Conservation (phyloP, 2,888 invertebrate genomes). For the Pteria penguin region DNA sequence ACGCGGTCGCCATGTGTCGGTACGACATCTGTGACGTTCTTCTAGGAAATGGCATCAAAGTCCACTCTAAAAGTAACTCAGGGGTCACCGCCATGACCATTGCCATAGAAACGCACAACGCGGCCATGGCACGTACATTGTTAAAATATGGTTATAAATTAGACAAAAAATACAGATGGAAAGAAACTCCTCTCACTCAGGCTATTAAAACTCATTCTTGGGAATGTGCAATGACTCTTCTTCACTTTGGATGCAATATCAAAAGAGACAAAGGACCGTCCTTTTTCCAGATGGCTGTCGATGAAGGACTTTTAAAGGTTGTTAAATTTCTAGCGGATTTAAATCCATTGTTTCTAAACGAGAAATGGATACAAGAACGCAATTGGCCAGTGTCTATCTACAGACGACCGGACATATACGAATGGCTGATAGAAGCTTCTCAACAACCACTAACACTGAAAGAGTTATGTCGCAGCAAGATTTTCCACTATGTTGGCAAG, state of each 20-base stretch:
- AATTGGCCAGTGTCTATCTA: conserved; percentile 73
- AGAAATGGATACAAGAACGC: conserved; percentile 64
- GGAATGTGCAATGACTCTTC: conserved; percentile 72
- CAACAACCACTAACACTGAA: conserved; percentile 58
- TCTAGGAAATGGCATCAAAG: conserved; percentile 65
- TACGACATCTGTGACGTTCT: conserved; percentile 72
- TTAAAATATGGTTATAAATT: conserved; percentile 73
- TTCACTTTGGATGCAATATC: conserved; percentile 71
- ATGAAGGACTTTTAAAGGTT: conserved; percentile 67
- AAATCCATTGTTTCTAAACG: conserved; percentile 67
- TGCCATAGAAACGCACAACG: conserved; percentile 72
- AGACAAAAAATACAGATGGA: conserved; percentile 70
- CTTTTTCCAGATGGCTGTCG: conserved; percentile 69
- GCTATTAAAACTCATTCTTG: conserved; percentile 73
- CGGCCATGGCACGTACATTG: conserved; percentile 70
- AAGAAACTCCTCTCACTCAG: conserved; percentile 74
- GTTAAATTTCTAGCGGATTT: conserved; percentile 67
- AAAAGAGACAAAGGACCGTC: conserved; percentile 60
- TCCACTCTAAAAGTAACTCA: conserved; percentile 66
- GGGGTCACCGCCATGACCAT: conserved; percentile 75
- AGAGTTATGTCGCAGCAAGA: conserved; percentile 62
- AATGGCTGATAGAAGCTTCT: conserved; percentile 63
- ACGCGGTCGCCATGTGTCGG: conserved; percentile 69
- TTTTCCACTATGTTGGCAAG: conserved; percentile 64
- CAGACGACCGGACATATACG: conserved; percentile 63